Conservation (phyloP, 1,140 invertebrate genomes). For the Temnothorax longispinosus region DNA sequence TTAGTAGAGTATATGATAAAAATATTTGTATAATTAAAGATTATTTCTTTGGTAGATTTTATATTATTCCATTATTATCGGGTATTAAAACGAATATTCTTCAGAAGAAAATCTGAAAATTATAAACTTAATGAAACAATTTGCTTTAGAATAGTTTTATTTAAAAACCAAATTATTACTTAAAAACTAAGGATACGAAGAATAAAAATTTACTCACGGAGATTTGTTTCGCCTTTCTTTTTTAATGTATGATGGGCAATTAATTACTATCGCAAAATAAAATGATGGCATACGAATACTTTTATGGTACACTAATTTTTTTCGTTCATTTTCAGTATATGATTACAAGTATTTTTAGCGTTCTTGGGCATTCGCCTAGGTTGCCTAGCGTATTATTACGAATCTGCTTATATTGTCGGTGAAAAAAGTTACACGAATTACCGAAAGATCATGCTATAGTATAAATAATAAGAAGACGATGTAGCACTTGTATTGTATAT, state of each 20-base stretch:
- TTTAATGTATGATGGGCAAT: background rate
- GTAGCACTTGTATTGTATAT: constrained; percentile 40
- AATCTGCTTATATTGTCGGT: constrained; percentile 17
- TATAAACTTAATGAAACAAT: background rate
- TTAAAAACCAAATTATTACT: background rate
- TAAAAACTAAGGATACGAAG: background rate
- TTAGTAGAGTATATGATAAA: background rate
- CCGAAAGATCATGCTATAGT: constrained; percentile 17
- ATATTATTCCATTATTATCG: background rate
- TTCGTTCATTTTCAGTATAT: constrained; percentile 5
- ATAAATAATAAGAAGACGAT: constrained; percentile 31
- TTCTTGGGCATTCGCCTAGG: constrained; percentile 22
- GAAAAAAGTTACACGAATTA: constrained; percentile 14
- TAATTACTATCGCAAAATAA: background rate
- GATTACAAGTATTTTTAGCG: constrained; percentile 7
- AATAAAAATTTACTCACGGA: background rate
- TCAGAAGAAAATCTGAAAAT: background rate
- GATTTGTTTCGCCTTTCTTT: background rate
- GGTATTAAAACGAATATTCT: background rate
- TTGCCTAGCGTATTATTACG: constrained; percentile 46
- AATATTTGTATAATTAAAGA: constrained; percentile 22
- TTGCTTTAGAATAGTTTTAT: background rate
- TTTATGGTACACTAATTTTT: constrained; percentile 20
- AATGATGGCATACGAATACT: constrained; percentile 42
- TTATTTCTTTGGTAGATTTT: constrained; percentile 1